Percentiles rank a stretch among this genome's conserved stretches.
Evolutionary conservation across 2,888 invertebrate species (phyloP).

Genomic region (Oxyscelio sp.): DNA sequence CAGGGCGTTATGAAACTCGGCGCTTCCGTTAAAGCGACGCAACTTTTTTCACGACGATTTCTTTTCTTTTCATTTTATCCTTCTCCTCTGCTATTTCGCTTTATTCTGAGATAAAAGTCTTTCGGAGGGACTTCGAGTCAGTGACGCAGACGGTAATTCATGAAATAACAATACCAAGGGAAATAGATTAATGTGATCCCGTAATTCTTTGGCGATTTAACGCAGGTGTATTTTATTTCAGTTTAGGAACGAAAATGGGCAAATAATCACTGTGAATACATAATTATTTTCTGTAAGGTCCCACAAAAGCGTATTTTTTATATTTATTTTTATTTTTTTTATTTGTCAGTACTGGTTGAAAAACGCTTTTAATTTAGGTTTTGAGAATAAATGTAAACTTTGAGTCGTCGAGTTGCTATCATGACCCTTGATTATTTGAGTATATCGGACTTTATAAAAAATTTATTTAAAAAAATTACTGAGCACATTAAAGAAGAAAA

Average conservation of each 20-base stretch:
- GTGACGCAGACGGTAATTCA: slow-evolving; percentile 44
- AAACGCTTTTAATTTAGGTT: too few relatives aligned
- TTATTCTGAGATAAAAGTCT: slow-evolving; percentile 38
- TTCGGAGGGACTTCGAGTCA: slow-evolving; percentile 15
- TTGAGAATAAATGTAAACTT: too few relatives aligned
- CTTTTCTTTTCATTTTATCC: slow-evolving; percentile 12
- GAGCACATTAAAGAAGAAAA: too few relatives aligned
- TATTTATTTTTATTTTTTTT: too few relatives aligned
- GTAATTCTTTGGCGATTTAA: slow-evolving; percentile 42
- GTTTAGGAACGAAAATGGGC: slow-evolving; percentile 23
- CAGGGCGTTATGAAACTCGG: slow-evolving; percentile 77
- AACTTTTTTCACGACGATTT: slow-evolving; percentile 41
- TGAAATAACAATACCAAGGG: slow-evolving; percentile 43
- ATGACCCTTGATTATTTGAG: too few relatives aligned
- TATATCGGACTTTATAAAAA: too few relatives aligned
- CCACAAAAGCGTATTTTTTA: too few relatives aligned
- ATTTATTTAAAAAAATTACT: too few relatives aligned
- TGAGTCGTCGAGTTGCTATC: too few relatives aligned
- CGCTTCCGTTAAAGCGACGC: slow-evolving; percentile 57
- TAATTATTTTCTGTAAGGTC: too few relatives aligned
- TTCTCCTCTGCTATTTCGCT: not conserved
- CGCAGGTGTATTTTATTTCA: slow-evolving; percentile 38
- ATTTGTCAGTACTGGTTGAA: too few relatives aligned
- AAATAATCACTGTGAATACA: too few relatives aligned
- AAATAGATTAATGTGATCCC: slow-evolving; percentile 53